Evolutionary conservation across 1,140 invertebrate genomes (phyloP), one percentile per base, ranked within the genome.

Genomic region (Pseudomyrmex dendroicus): DNA sequence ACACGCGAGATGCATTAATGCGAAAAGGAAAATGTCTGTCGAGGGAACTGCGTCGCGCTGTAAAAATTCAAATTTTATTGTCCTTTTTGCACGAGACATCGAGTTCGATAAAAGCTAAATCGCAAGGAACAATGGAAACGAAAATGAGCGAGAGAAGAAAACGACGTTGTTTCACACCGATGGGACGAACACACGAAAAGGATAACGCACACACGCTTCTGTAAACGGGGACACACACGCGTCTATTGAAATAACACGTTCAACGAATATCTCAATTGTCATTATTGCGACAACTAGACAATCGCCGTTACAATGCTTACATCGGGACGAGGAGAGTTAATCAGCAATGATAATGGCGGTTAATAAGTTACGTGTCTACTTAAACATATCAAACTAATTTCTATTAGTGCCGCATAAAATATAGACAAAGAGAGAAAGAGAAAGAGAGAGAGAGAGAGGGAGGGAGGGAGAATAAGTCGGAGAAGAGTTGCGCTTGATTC

Each of bases 371-470:
- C 50, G 56, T 70, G 54, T 17, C 56, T 61, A 50, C 15, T 72
- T 61, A 61, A 80, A 72, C 72, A n/a, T 50, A 20, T 61, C n/a
- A 48, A 59, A 46, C 44, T 78, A 59, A 80, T 72, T 50, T 80
- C 66, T 80, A 61, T 80, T 80, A 72, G 56, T 70, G 66, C 54
- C 46, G 5, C 17, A 20, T 80, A 44, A 72, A 80, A 59, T 80
- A 35, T 80, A 17, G 66, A 0, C 35, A 35, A 0, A 35, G 0
- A 35, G 1, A 35, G 35, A 35, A 0, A 35, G 35, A 20, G 0
- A 20, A 20, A 20, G 2, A 25, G 25, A 25, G 25, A 25, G 25
- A 25, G 25, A 35, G 35, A 7, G 5, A 35, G 5, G 0, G 35
- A 35, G 0, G 0, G 5, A 35, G 35, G 35, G 35, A 35, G 5